These are phyloP conservation scores for Rhegmatorhina hoffmannsi DNA, from an alignment of 2,113 vertebrate species.

Conservation along the genomic window DNA sequence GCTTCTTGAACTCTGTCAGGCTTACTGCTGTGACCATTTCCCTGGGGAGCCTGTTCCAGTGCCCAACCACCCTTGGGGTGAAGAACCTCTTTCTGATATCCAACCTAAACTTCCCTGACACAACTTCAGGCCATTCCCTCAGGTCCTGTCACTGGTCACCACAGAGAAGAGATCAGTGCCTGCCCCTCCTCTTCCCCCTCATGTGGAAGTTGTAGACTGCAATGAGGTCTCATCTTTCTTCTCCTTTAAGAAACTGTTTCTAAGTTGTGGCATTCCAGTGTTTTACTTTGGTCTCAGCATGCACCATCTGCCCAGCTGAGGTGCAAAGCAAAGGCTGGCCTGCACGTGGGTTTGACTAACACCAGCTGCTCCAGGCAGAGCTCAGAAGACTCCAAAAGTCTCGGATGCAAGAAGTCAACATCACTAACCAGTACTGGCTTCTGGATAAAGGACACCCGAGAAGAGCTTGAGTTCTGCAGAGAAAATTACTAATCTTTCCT, in stretches of 20 bases:
- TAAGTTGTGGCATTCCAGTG: not conserved
- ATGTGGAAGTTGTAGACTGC: not conserved
- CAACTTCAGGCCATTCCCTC: not conserved
- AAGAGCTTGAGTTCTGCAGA: not conserved
- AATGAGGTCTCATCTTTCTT: not conserved
- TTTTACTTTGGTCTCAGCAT: not conserved
- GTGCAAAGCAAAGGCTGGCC: not conserved
- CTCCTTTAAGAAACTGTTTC: not conserved
- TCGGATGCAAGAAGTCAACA: not conserved
- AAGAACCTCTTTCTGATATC: not conserved
- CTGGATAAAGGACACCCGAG: not conserved
- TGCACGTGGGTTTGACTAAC: not conserved
- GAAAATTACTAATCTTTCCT: not conserved
- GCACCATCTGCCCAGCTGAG: not conserved
- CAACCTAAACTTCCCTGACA: not conserved
- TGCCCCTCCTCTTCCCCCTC: not conserved
- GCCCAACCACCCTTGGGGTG: not conserved
- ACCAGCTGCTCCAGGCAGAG: not conserved
- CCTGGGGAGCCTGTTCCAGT: not conserved
- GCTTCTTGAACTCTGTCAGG: not conserved
- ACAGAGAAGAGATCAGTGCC: not conserved
- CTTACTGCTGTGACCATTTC: not conserved
- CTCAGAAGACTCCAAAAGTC: not conserved
- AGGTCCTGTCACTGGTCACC: not conserved
- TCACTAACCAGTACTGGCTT: not conserved